Percentiles rank a stretch among this genome's conserved stretches.
These are phyloP conservation scores for Aethina tumida DNA, from an alignment of 1,140 invertebrate species.

Conservation along the genomic window DNA sequence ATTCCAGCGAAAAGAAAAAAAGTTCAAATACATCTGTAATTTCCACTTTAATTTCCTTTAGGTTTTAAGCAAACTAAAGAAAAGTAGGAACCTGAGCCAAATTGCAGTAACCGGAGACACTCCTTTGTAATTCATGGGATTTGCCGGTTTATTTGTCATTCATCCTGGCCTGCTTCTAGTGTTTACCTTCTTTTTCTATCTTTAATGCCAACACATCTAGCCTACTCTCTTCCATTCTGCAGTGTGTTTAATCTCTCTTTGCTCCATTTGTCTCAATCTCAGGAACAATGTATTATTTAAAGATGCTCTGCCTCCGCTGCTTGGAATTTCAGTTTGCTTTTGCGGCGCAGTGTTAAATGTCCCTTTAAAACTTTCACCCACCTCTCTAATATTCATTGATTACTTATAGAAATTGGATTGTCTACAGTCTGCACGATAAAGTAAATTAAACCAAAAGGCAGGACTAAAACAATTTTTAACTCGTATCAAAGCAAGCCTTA, in stretches of 20 bases:
- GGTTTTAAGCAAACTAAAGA: conserved; percentile 24
- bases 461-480: too few relatives aligned
- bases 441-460: too few relatives aligned
- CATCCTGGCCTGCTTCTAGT: conserved; percentile 23
- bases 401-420: too few relatives aligned
- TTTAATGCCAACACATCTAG: conserved; percentile 7
- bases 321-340: conserved; percentile 27
- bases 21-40: conserved; percentile 26
- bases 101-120: conserved; percentile 33
- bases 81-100: conserved; percentile 28
- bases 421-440: too few relatives aligned
- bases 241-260: conserved; percentile 31
- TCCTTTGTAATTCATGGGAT: conserved; percentile 37
- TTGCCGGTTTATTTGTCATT: conserved; percentile 36
- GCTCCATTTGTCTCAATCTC: conserved; percentile 35
- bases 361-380: conserved; percentile 10
- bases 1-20: conserved; percentile 7
- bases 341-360: conserved; percentile 19
- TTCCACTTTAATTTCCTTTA: conserved; percentile 30
- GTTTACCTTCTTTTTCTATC: conserved; percentile 14
- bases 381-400: too few relatives aligned
- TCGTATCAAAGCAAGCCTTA: too few relatives aligned
- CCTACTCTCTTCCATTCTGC: conserved; percentile 16
- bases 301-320: conserved; percentile 23
- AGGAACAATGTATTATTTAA: conserved; percentile 35